Evolutionary conservation across 2,797 vertebrate genomes (phyloP), one percentile per base, ranked within the genome.

Genomic region (Crypturellus tataupa): DNA sequence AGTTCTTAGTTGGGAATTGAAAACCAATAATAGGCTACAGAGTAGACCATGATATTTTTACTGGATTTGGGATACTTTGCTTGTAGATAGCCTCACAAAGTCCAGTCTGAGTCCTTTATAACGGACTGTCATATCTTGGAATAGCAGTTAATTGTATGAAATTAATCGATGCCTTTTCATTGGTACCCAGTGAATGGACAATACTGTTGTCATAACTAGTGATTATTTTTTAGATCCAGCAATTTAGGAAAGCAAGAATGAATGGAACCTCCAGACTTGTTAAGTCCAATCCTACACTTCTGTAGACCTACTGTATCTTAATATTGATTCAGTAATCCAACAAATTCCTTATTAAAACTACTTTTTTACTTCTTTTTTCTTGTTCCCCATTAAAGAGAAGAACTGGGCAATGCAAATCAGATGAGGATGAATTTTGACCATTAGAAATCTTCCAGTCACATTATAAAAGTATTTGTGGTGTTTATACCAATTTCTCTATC

Each of bases 101-200:
- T 89, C 73, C 31, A 76, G 25, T 37, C 21, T 56, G 0, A 81
- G 55, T 85, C 19, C 69, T 65, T 86, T 80, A 58, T 71, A 51
- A 77, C 11, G 69, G 42, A 6, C 19, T 68, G 29, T 51, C 39
- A 46, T 64, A 69, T 42, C 24, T n/a, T 19, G 51, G 27, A 59
- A 37, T 39, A 44, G n/a, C 49, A 24, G 7, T 51, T 44, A 64
- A 69, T 27, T 46, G 35, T 18, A 85, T 51, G 18, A 81, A 73
- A 33, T 64, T 42, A 88, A 86, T 83, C 75, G 6, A 19, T 59
- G 9, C 9, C 42, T 80, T 94, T 93, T 49, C 64, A 24, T 77
- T 90, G 27, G 65, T 39, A 62, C 19, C 47, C 27, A 60, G 10
- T 47, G 71, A 75, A 19, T 58, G 33, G 53, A 33, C 23, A 55